Conservation (phyloP, 2,797 vertebrate species). For the Momotus momota region DNA sequence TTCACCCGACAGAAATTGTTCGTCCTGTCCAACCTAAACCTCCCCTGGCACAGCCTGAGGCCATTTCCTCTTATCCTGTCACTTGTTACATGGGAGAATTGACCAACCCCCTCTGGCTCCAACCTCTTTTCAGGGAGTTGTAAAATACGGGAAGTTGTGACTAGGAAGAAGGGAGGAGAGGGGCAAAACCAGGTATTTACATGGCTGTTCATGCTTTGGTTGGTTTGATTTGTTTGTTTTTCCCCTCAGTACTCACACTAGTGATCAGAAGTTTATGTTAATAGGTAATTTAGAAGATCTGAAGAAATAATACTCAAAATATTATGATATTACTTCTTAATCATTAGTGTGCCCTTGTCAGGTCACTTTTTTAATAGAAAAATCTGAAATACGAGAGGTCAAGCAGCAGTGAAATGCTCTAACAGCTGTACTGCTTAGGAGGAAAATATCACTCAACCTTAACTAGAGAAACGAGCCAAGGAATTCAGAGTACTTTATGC, state of each 20-base stretch:
- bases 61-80: background rate
- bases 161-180: background rate
- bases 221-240: too few species aligned
- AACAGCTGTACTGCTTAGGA: background rate
- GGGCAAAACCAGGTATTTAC: rapidly evolving
- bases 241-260: rapidly evolving
- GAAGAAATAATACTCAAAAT: background rate
- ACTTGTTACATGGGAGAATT: background rate
- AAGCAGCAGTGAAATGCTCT: background rate
- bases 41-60: background rate
- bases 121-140: background rate
- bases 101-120: background rate
- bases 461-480: background rate
- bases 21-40: background rate
- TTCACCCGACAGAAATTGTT: background rate
- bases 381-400: background rate
- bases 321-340: rapidly evolving
- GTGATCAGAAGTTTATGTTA: background rate
- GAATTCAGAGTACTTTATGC: background rate
- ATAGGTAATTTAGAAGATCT: background rate
- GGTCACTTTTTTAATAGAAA: background rate
- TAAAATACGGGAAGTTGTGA: background rate
- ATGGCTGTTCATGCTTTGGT: rapidly evolving
- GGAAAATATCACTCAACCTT: background rate
- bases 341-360: background rate